Evolutionary conservation across 2,113 vertebrate genomes (phyloP).

Genomic region (Irena cyanogastra): DNA sequence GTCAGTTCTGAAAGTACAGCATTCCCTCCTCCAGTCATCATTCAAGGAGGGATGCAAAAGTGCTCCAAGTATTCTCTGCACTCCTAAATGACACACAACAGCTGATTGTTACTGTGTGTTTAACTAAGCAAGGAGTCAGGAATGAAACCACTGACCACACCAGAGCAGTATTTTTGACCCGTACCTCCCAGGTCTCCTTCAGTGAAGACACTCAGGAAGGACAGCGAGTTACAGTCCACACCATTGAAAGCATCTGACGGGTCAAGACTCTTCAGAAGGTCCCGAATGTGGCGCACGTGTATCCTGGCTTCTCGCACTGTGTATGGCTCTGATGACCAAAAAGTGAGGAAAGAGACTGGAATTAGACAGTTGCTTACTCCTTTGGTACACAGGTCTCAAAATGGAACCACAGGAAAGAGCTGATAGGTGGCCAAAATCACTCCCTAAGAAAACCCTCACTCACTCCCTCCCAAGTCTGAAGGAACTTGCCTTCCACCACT

Average conservation of each 20-base stretch:
- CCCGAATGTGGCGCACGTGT: conserved; percentile 94
- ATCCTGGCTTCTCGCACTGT: conserved; percentile 97
- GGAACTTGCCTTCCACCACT: conserved; percentile 90
- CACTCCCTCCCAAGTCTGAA: not conserved
- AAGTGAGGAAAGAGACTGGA: not conserved
- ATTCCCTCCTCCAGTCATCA: not conserved
- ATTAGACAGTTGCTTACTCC: not conserved
- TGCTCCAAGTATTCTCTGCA: not conserved
- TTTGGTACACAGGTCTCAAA: not conserved
- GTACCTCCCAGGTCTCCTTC: conserved; percentile 96
- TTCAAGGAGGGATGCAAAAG: not conserved
- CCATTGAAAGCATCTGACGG: conserved; percentile 97
- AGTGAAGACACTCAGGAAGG: conserved; percentile 94
- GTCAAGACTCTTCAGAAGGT: conserved; percentile 96
- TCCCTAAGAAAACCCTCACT: not conserved
- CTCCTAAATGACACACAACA: not conserved
- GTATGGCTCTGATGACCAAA: conserved; percentile 82
- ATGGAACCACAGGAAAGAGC: not conserved
- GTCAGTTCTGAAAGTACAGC: not conserved
- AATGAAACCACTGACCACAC: not conserved
- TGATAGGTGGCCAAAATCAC: not conserved
- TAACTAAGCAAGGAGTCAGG: not conserved
- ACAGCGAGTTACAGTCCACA: conserved; percentile 95
- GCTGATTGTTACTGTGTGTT: not conserved
- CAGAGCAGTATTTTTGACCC: not conserved